Conservation (phyloP, 2,888 invertebrate genomes). For the Chymomyza procnemis region DNA sequence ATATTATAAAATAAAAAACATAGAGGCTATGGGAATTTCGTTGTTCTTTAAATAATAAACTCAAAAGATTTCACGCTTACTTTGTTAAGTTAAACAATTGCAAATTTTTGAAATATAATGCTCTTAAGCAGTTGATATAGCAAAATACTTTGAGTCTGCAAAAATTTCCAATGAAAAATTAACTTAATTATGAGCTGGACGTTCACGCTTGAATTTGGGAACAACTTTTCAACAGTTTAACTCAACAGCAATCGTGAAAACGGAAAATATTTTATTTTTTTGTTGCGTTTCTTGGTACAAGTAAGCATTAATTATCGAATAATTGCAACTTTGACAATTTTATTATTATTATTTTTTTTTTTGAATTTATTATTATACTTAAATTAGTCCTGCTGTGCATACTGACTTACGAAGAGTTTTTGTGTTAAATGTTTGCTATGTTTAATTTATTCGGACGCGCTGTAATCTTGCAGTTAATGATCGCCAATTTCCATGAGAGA, state of each 20-base stretch:
- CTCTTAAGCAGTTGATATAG: too few species aligned
- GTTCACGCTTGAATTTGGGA: too few species aligned
- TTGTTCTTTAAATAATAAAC: background rate
- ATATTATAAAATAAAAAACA: conserved; percentile 20
- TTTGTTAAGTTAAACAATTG: too few species aligned
- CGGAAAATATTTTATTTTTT: too few species aligned
- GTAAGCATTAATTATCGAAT: background rate
- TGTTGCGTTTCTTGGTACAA: too few species aligned
- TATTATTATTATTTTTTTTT: background rate
- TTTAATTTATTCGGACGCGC: conserved; percentile 5
- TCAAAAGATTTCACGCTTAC: background rate
- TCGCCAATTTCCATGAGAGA: background rate
- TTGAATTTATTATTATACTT: too few species aligned
- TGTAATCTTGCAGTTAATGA: conserved; percentile 29
- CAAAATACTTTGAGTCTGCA: too few species aligned
- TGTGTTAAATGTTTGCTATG: conserved; percentile 13
- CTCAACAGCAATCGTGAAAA: too few species aligned
- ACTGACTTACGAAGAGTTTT: background rate
- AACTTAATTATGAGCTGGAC: too few species aligned
- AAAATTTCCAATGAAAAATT: too few species aligned
- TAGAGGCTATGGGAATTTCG: conserved; percentile 23
- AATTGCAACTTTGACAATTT: background rate
- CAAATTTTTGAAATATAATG: too few species aligned
- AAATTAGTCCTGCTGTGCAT: background rate
- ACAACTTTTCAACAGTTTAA: too few species aligned